A percentile compares a stretch with the other conserved stretches of the same genome.
These are phyloP conservation scores for Aeoliscus strigatus DNA, from an alignment of 2,797 vertebrate genomes.

Conservation along the genomic window DNA sequence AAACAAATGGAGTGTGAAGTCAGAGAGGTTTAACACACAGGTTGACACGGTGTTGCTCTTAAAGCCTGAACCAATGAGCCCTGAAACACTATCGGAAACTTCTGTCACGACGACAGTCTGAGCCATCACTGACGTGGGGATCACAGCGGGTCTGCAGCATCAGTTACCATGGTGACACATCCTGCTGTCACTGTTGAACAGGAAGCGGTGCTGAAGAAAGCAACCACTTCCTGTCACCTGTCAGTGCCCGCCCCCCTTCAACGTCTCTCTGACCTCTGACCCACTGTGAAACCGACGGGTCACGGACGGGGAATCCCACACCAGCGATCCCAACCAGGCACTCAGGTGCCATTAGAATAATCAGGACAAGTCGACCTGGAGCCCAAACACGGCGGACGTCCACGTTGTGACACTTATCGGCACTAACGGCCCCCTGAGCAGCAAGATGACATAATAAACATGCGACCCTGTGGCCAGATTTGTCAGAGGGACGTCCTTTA, in stretches of 20 bases:
- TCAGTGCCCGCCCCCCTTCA: too few relatives aligned
- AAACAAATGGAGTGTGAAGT: constrained; percentile 43
- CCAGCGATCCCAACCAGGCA: constrained; percentile 60
- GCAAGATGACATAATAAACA: constrained; percentile 71
- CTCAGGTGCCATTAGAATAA: constrained; percentile 65
- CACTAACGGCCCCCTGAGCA: constrained; percentile 52
- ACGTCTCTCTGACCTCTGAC: too few relatives aligned
- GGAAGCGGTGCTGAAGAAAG: too few relatives aligned
- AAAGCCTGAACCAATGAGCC: constrained; percentile 31
- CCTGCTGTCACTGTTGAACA: too few relatives aligned
- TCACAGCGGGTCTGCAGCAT: too few relatives aligned
- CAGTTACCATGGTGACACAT: too few relatives aligned
- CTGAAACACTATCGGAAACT: neutral
- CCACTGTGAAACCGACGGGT: constrained; percentile 48
- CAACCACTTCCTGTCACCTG: too few relatives aligned
- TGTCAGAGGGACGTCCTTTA: constrained; percentile 65
- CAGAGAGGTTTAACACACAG: constrained; percentile 41
- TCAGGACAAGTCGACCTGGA: constrained; percentile 55
- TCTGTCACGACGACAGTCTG: too few relatives aligned
- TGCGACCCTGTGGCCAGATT: constrained; percentile 60
- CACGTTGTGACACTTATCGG: constrained; percentile 54
- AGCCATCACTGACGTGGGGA: too few relatives aligned
- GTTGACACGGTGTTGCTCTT: constrained; percentile 42
- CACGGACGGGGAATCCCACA: constrained; percentile 33
- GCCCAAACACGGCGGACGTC: too few relatives aligned